These are phyloP conservation scores for Petrolisthes manimaculis DNA, from an alignment of 2,888 invertebrate species.

Conservation along the genomic window DNA sequence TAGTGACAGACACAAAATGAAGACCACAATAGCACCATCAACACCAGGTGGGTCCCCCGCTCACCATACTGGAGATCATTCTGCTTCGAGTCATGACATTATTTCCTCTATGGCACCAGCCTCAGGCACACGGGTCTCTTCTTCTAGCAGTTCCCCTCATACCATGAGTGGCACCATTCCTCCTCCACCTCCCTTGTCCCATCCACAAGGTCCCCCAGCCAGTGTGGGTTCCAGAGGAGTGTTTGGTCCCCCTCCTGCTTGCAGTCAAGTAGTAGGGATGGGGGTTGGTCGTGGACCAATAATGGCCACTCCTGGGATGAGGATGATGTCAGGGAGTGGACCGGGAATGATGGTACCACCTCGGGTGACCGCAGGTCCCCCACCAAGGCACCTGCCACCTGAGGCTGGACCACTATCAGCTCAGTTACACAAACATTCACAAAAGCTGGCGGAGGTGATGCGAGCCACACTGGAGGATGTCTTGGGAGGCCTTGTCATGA, in stretches of 20 bases:
- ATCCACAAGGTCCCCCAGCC: constrained; percentile 47
- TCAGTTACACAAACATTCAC: constrained; percentile 75
- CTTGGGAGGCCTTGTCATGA: constrained; percentile 74
- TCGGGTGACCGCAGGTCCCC: constrained; percentile 45
- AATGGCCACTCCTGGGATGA: constrained; percentile 50
- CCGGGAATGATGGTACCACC: constrained; percentile 43
- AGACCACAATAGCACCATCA: constrained; percentile 51
- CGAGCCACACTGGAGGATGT: constrained; percentile 78
- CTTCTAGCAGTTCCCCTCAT: constrained; percentile 42
- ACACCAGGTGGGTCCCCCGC: constrained; percentile 12
- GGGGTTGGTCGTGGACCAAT: constrained; percentile 43
- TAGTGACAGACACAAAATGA: constrained; percentile 40
- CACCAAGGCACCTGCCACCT: constrained; percentile 55
- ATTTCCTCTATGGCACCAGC: constrained; percentile 23
- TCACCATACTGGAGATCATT: constrained; percentile 20
- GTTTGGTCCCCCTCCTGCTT: constrained; percentile 51
- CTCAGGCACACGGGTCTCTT: constrained; percentile 26
- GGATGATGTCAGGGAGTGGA: constrained; percentile 52
- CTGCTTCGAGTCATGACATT: constrained; percentile 20
- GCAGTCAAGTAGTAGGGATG: constrained; percentile 36
- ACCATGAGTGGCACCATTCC: constrained; percentile 38
- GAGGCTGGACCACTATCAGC: constrained; percentile 75
- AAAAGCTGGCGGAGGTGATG: constrained; percentile 80
- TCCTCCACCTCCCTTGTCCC: constrained; percentile 63
- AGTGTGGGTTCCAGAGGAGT: constrained; percentile 43